These are phyloP conservation scores for Triplophysa yarkandensis DNA, from an alignment of 2,797 vertebrate species.

Conservation along the genomic window DNA sequence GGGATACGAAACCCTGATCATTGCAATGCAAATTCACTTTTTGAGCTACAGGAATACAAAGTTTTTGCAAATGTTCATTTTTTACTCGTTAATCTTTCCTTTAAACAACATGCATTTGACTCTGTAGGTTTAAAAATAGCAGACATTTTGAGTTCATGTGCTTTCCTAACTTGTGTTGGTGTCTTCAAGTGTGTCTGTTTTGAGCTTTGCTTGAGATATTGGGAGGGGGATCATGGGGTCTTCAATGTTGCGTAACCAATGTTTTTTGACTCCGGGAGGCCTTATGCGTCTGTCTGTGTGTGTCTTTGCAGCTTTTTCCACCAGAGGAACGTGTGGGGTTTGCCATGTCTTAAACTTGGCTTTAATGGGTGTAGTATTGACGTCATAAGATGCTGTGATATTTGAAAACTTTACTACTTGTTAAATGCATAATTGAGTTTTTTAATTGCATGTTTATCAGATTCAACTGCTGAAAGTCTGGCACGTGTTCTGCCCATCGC, in stretches of 20 bases:
- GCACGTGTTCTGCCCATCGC: slow-evolving; percentile 26
- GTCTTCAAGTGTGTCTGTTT: slow-evolving; percentile 1
- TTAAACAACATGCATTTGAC: no score
- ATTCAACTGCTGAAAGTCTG: slow-evolving; percentile 3
- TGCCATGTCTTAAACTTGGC: slow-evolving; percentile 34
- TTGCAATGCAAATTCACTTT: no score
- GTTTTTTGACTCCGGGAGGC: slow-evolving; percentile 4
- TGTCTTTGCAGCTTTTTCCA: slow-evolving; percentile 1
- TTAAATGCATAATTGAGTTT: neutral
- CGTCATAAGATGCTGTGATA: neutral
- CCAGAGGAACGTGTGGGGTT: slow-evolving; percentile 2
- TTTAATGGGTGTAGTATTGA: slow-evolving; percentile 2
- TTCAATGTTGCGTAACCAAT: slow-evolving; percentile 12
- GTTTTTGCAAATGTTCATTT: no score
- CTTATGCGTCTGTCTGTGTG: slow-evolving; percentile 14
- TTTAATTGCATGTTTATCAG: neutral
- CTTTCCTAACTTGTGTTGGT: neutral
- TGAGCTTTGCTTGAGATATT: slow-evolving; percentile 11
- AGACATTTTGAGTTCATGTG: neutral
- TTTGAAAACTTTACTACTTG: neutral
- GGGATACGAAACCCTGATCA: no score
- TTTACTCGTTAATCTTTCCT: no score
- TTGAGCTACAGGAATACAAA: no score
- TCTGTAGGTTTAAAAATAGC: neutral
- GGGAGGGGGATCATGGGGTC: neutral